phyloP scores from a whole-genome alignment of 2,888 invertebrate genomes.

The Agrochola lychnidis region DNA sequence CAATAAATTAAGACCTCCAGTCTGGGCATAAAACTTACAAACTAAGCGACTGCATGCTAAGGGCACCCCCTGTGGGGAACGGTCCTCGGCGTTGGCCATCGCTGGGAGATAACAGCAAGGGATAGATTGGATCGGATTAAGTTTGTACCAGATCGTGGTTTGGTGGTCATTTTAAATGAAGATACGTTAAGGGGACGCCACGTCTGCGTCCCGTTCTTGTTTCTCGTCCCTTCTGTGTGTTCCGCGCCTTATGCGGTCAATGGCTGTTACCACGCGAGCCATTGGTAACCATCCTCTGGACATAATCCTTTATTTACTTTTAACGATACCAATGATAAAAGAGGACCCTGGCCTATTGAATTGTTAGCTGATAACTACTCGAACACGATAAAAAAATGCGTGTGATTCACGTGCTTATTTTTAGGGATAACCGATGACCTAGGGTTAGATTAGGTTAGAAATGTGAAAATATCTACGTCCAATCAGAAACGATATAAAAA shows the following conservation, averaged over 20 bases:
- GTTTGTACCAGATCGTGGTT: no score
- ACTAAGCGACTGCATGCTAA: no score
- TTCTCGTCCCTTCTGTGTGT: neutral
- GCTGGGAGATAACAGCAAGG: no score
- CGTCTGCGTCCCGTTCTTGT: neutral
- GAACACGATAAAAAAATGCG: conserved; percentile 11
- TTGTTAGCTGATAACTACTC: conserved; percentile 31
- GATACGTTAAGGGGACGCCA: no score
- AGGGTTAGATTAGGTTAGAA: neutral
- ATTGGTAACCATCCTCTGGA: conserved; percentile 18
- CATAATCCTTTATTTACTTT: conserved; percentile 47
- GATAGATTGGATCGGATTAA: no score
- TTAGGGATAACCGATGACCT: neutral
- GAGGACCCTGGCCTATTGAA: conserved; percentile 39
- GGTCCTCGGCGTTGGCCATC: no score
- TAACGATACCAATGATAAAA: conserved; percentile 32
- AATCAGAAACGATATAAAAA: neutral
- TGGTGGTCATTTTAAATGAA: no score
- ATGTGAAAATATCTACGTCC: neutral
- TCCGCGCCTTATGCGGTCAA: neutral
- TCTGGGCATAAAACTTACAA: no score
- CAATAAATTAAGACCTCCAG: no score
- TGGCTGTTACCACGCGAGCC: neutral
- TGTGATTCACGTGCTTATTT: neutral
- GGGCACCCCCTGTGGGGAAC: no score